Evolutionary conservation across 2,888 invertebrate species (phyloP).

Genomic region (Leistus spinibarbis): DNA sequence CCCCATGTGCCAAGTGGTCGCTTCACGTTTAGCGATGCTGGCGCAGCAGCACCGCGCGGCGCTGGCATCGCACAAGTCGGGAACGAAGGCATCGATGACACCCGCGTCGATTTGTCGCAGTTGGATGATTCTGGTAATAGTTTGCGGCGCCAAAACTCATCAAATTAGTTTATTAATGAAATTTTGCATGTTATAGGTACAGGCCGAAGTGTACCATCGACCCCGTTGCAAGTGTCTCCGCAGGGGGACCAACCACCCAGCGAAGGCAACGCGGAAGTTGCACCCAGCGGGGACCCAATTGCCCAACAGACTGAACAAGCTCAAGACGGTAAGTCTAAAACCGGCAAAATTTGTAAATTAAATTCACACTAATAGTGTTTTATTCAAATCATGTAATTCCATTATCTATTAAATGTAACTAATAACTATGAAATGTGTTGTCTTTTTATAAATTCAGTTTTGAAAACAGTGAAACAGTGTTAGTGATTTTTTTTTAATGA

Average conservation of each 20-base stretch:
- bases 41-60: slow-evolving; percentile 47
- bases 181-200: slow-evolving; percentile 55
- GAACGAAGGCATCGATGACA: slow-evolving; percentile 55
- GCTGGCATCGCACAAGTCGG: slow-evolving; percentile 50
- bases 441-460: background rate
- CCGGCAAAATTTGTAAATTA: background rate
- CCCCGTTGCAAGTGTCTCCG: slow-evolving; percentile 69
- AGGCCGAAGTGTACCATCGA: slow-evolving; percentile 71
- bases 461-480: background rate
- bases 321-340: slow-evolving; percentile 46
- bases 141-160: background rate
- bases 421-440: background rate
- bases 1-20: slow-evolving; percentile 73
- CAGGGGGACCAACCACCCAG: slow-evolving; percentile 52
- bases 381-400: background rate
- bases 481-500: background rate
- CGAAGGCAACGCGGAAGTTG: slow-evolving; percentile 52
- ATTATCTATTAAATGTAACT: background rate
- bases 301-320: slow-evolving; percentile 48
- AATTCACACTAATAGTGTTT: background rate
- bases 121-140: slow-evolving; percentile 31
- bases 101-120: slow-evolving; percentile 47
- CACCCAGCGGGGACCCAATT: slow-evolving; percentile 53
- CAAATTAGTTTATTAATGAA: background rate
- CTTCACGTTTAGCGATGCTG: slow-evolving; percentile 69